phyloP scores from a whole-genome alignment of 2,888 invertebrate genomes.

The Mesorhabditis spiculigera region DNA sequence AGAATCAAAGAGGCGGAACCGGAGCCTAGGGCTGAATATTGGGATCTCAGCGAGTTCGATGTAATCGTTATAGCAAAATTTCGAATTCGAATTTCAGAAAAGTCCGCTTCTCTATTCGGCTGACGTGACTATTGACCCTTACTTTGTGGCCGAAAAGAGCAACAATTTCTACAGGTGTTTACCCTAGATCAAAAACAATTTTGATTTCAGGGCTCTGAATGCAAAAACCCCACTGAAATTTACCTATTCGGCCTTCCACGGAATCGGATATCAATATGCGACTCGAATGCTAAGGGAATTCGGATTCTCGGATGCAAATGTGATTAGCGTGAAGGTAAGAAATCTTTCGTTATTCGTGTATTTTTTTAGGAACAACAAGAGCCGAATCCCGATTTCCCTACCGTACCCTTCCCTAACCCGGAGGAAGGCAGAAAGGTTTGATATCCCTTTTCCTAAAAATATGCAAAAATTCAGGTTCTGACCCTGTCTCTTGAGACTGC shows the following conservation, averaged over 20 bases:
- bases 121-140: constrained; percentile 67
- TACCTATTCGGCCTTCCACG: constrained; percentile 95
- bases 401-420: constrained; percentile 94
- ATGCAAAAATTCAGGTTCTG: constrained; percentile 44
- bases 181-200: neutral
- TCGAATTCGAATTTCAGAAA: neutral
- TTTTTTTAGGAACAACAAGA: constrained; percentile 67
- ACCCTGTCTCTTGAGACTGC: constrained; percentile 77
- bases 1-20: constrained; percentile 74
- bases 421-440: constrained; percentile 74
- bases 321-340: constrained; percentile 58
- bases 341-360: neutral
- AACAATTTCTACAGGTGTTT: constrained; percentile 35
- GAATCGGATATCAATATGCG: constrained; percentile 82
- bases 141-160: constrained; percentile 65
- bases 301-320: constrained; percentile 65
- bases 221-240: constrained; percentile 66
- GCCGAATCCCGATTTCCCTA: constrained; percentile 93
- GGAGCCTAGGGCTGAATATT: constrained; percentile 74
- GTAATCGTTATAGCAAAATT: constrained; percentile 36
- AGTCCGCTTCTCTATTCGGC: constrained; percentile 65
- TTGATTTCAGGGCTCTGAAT: constrained; percentile 46
- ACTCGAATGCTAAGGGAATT: constrained; percentile 73
- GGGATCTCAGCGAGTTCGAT: constrained; percentile 70
- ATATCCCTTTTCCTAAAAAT: neutral